Conservation (phyloP, 1,140 invertebrate species). For the Dryas iulia region DNA sequence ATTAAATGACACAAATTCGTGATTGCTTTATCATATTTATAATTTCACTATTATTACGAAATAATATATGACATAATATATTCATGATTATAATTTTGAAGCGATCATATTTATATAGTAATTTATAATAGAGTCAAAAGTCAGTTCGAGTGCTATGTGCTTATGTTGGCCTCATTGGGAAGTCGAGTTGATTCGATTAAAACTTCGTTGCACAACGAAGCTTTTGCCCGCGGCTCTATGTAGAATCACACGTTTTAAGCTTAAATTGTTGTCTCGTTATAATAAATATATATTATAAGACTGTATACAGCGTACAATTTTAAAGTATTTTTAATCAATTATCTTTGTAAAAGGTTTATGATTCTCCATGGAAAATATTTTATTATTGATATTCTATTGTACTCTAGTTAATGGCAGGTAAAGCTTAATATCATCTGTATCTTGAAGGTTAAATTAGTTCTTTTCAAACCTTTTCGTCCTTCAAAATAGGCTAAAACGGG, state of each 20-base stretch:
- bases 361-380: too few relatives aligned
- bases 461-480: too few relatives aligned
- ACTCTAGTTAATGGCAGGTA: too few relatives aligned
- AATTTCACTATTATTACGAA: not conserved
- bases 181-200: slow-evolving; percentile 47
- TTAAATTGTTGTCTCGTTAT: not conserved
- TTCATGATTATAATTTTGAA: not conserved
- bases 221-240: not conserved
- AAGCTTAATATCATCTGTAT: too few relatives aligned
- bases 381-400: too few relatives aligned
- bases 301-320: too few relatives aligned
- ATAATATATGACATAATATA: not conserved
- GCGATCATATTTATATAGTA: not conserved
- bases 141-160: slow-evolving; percentile 9
- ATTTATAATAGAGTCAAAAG: slow-evolving; percentile 8
- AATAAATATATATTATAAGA: not conserved
- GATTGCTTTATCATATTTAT: not conserved
- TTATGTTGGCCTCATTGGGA: slow-evolving; percentile 39
- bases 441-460: too few relatives aligned
- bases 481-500: too few relatives aligned
- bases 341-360: too few relatives aligned
- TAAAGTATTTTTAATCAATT: too few relatives aligned
- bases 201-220: slow-evolving; percentile 47
- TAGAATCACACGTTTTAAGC: not conserved
- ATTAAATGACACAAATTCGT: not conserved